These are phyloP conservation scores for Syrphus vitripennis DNA, from an alignment of 2,888 invertebrate genomes.

Conservation along the genomic window DNA sequence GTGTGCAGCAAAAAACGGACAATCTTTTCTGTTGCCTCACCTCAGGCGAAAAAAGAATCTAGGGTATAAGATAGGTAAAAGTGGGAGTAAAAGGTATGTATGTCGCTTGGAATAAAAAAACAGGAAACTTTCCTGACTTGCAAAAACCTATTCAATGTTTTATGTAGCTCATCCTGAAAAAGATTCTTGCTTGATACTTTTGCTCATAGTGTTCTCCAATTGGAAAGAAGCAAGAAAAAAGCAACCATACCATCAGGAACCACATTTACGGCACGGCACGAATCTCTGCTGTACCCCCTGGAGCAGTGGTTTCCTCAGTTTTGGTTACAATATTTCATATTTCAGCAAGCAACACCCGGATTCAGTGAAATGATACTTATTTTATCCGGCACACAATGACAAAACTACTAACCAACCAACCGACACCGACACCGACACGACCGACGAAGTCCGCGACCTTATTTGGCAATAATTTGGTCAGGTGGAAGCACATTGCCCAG, in stretches of 20 bases:
- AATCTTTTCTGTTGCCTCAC: background rate
- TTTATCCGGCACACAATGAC: background rate
- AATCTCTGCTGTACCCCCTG: background rate
- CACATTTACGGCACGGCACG: slow-evolving; percentile 2
- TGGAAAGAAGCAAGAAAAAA: background rate
- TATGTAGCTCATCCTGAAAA: slow-evolving; percentile 30
- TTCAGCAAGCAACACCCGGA: slow-evolving; percentile 34
- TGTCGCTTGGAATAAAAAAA: background rate
- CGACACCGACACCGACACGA: background rate
- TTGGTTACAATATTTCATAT: slow-evolving; percentile 63
- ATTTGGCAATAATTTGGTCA: slow-evolving; percentile 40
- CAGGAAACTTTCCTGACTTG: slow-evolving; percentile 23
- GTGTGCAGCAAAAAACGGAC: slow-evolving; percentile 27
- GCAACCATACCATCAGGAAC: slow-evolving; percentile 2
- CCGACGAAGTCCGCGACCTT: slow-evolving; percentile 15
- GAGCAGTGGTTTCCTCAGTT: background rate
- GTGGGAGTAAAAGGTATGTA: background rate
- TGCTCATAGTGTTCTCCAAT: too few relatives aligned
- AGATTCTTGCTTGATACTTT: background rate
- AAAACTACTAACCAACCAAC: background rate
- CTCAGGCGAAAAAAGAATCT: background rate
- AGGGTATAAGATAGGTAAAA: background rate
- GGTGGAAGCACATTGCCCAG: slow-evolving; percentile 44
- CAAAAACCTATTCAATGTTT: slow-evolving; percentile 36
- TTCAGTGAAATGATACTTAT: slow-evolving; percentile 28